Conservation (phyloP, 2,797 vertebrate genomes). For the Mormyrops boulengeri region DNA sequence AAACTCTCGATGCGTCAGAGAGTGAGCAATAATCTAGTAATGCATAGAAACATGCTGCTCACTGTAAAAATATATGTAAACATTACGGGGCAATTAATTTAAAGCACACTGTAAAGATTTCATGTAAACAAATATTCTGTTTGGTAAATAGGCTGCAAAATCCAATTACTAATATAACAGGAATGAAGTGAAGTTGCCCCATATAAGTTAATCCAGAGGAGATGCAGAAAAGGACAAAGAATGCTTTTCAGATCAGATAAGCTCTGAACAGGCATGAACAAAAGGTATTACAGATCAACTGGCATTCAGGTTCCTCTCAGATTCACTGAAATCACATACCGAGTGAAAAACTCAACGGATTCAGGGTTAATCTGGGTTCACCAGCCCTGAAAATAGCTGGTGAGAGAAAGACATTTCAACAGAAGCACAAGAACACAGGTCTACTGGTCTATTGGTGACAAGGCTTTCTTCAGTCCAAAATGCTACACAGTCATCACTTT, state of each 20-base stretch:
- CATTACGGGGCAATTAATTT: conserved; percentile 5
- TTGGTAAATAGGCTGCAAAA: neutral
- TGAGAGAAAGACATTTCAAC: neutral
- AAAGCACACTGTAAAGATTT: conserved; percentile 11
- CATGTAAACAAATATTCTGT: neutral
- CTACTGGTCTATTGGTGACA: neutral
- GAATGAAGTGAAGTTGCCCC: neutral
- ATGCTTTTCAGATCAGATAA: neutral
- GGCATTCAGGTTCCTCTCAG: neutral
- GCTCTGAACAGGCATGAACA: neutral
- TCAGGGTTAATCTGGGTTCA: neutral
- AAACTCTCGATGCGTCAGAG: neutral
- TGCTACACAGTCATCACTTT: neutral
- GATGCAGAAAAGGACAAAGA: neutral
- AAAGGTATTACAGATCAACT: neutral
- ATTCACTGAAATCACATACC: neutral
- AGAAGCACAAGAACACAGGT: neutral
- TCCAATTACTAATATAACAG: neutral
- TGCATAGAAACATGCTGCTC: neutral
- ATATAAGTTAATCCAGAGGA: neutral
- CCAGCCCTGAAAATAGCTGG: neutral
- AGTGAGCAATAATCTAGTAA: neutral
- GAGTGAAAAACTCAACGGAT: neutral
- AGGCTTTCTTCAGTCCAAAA: neutral
- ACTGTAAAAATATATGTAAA: conserved; percentile 6